phyloP scores from a whole-genome alignment of 2,113 vertebrate species.

The Perca flavescens region DNA sequence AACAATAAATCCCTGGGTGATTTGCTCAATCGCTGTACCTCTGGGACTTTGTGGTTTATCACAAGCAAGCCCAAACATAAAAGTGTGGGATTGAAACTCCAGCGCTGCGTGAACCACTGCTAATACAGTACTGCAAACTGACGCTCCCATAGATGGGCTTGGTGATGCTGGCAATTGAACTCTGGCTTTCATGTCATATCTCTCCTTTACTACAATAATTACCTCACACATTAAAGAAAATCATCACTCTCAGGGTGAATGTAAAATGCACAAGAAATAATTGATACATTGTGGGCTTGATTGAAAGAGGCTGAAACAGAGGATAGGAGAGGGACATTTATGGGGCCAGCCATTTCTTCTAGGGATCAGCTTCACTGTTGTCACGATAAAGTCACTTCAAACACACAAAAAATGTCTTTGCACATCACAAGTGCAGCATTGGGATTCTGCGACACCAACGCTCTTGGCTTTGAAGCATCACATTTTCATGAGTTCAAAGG shows the following conservation, averaged over 20 bases:
- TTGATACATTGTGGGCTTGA: neutral
- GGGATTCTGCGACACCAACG: neutral
- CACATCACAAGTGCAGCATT: slow-evolving; percentile 33
- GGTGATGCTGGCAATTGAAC: slow-evolving; percentile 16
- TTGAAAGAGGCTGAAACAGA: slow-evolving; percentile 19
- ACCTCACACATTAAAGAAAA: slow-evolving; percentile 10
- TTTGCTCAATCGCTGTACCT: slow-evolving; percentile 10
- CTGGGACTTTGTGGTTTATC: slow-evolving; percentile 37
- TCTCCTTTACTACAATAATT: slow-evolving; percentile 15
- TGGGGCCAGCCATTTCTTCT: slow-evolving; percentile 8
- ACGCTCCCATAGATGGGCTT: neutral
- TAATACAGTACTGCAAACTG: slow-evolving; percentile 14
- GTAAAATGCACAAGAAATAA: slow-evolving; percentile 5
- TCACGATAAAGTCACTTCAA: slow-evolving; percentile 52
- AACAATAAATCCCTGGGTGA: slow-evolving; percentile 5
- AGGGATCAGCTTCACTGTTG: slow-evolving; percentile 30
- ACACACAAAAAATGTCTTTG: slow-evolving; percentile 2
- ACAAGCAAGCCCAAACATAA: slow-evolving; percentile 46
- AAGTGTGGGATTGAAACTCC: slow-evolving; percentile 24
- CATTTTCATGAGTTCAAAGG: slow-evolving; percentile 40
- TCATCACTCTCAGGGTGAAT: slow-evolving; percentile 1
- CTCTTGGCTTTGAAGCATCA: slow-evolving; percentile 49
- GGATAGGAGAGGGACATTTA: neutral
- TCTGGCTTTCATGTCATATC: slow-evolving; percentile 48
- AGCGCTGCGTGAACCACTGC: slow-evolving; percentile 6